A percentile compares a stretch with the other conserved stretches of the same genome.
phyloP scores from a whole-genome alignment of 1,140 invertebrate species.

The Drosophila melanogaster region Release_6_plus_ISO1_MT NT_033779.5:7721501-7722000 shows the following conservation, averaged over 20 bases:
- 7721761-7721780: constrained; percentile 64
- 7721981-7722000: constrained; percentile 74
- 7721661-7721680: too few relatives aligned
- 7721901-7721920: neutral
- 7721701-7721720: too few relatives aligned
- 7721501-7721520: constrained; percentile 34
- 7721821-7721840: neutral
- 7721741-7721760: neutral
- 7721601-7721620: too few relatives aligned
- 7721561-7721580: constrained; percentile 9
- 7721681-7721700: too few relatives aligned
- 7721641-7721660: too few relatives aligned
- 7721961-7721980: constrained; percentile 59
- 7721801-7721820: too few relatives aligned
- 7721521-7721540: constrained; percentile 32
- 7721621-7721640: too few relatives aligned
- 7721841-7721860: neutral
- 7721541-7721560: neutral
- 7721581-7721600: constrained; percentile 21
- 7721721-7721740: too few relatives aligned
- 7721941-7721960: constrained; percentile 12
- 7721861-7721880: constrained; percentile 39
- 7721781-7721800: constrained; percentile 66
- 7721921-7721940: constrained; percentile 28
- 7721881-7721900: neutral